These are phyloP conservation scores for Siphamia tubifer DNA, from an alignment of 2,113 vertebrate genomes.

Conservation along the genomic window DNA sequence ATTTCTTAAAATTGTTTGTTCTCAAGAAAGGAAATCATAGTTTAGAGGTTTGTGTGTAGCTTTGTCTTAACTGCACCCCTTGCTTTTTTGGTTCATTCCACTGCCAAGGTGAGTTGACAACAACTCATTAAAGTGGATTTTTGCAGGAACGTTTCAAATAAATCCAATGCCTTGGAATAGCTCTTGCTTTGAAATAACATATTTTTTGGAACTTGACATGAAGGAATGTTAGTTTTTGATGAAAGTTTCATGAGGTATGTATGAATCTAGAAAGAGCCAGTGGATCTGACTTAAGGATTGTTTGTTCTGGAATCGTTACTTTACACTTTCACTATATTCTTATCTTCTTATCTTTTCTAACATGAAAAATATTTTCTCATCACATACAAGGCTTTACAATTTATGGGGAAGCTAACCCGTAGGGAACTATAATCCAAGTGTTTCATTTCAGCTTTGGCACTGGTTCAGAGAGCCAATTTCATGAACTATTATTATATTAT, in stretches of 20 bases:
- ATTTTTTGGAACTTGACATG: background rate
- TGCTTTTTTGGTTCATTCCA: constrained; percentile 50
- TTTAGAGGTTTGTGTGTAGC: constrained; percentile 3
- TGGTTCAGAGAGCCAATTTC: background rate
- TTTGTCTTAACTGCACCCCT: constrained; percentile 9
- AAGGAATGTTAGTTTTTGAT: background rate
- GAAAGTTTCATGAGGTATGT: background rate
- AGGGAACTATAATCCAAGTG: background rate
- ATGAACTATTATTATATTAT: background rate
- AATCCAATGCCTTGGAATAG: background rate
- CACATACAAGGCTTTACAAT: background rate
- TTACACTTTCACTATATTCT: background rate
- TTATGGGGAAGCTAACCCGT: background rate
- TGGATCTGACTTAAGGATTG: no score
- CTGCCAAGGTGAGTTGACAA: constrained; percentile 40
- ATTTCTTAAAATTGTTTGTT: constrained; percentile 58
- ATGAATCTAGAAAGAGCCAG: background rate
- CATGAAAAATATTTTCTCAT: background rate
- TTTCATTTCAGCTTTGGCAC: background rate
- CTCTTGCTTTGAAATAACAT: background rate
- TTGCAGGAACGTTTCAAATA: background rate
- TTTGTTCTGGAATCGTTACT: no score
- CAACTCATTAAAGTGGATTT: constrained; percentile 15
- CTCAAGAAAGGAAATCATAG: constrained; percentile 18
- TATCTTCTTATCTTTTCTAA: background rate